phyloP scores from a whole-genome alignment of 2,888 invertebrate species.

The Clanis bilineata region DNA sequence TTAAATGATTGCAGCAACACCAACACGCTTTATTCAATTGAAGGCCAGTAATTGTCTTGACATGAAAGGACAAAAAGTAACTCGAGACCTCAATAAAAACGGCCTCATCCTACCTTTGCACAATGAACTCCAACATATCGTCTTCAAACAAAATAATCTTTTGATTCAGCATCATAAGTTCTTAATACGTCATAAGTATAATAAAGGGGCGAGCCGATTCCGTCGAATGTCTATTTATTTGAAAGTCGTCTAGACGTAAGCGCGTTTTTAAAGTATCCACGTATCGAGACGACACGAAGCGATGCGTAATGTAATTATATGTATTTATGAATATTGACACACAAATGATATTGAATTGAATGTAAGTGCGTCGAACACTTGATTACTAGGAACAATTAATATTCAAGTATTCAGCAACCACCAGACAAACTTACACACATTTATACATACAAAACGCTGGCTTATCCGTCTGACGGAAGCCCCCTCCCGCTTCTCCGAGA shows the following conservation, averaged over 20 bases:
- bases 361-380: slow-evolving; percentile 23
- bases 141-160: slow-evolving; percentile 22
- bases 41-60: slow-evolving; percentile 16
- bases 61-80: slow-evolving; percentile 15
- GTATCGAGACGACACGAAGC: slow-evolving; percentile 12
- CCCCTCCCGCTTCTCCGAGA: slow-evolving; percentile 54
- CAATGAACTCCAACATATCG: slow-evolving; percentile 18
- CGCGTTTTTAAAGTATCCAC: slow-evolving; percentile 23
- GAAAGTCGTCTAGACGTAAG: slow-evolving; percentile 46
- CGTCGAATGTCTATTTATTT: slow-evolving; percentile 46
- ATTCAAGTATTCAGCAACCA: slow-evolving; percentile 60
- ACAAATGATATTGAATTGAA: slow-evolving; percentile 20
- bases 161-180: slow-evolving; percentile 23
- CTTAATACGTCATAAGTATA: slow-evolving; percentile 17
- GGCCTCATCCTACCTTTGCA: not conserved
- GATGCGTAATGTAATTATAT: slow-evolving; percentile 11
- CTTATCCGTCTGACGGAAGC: slow-evolving; percentile 73
- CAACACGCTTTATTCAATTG: slow-evolving; percentile 20
- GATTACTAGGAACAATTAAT: slow-evolving; percentile 56
- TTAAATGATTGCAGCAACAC: slow-evolving; percentile 8
- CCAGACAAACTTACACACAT: slow-evolving; percentile 57
- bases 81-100: slow-evolving; percentile 13
- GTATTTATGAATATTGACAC: slow-evolving; percentile 18
- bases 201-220: slow-evolving; percentile 36
- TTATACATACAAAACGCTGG: slow-evolving; percentile 65